Percentiles rank a stretch among this genome's conserved stretches.
These are phyloP conservation scores for Drosophila littoralis DNA, from an alignment of 1,140 invertebrate species.

Conservation along the genomic window DNA sequence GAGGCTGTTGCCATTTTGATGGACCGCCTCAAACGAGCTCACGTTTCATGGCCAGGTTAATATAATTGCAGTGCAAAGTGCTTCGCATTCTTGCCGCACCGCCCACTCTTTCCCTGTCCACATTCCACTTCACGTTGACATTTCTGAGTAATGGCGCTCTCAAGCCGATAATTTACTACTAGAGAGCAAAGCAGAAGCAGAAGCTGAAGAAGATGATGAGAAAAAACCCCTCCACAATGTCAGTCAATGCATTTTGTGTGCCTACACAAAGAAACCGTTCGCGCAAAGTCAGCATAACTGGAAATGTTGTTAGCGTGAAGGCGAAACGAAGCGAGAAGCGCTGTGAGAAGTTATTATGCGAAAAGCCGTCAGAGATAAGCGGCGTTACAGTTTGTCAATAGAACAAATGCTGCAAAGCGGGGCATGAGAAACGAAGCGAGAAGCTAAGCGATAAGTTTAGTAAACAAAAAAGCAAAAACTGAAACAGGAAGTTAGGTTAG, in stretches of 20 bases:
- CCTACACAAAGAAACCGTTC: not conserved
- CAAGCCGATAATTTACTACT: slow-evolving; percentile 64
- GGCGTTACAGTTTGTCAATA: not conserved
- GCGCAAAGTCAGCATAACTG: not conserved
- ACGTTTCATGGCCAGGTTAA: slow-evolving; percentile 69
- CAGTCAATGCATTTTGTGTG: slow-evolving; percentile 54
- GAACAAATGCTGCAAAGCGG: not conserved
- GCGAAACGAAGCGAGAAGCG: slow-evolving; percentile 6
- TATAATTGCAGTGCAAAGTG: slow-evolving; percentile 43
- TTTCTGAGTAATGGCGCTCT: slow-evolving; percentile 70
- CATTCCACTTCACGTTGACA: slow-evolving; percentile 49
- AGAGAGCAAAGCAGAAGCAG: not conserved
- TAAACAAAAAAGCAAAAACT: not conserved
- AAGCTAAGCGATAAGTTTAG: not conserved
- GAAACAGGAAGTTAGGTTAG: not conserved
- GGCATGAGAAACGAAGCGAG: not conserved
- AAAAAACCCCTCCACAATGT: slow-evolving; percentile 33
- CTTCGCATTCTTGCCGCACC: not conserved
- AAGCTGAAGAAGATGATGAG: slow-evolving; percentile 10
- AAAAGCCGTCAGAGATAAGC: not conserved
- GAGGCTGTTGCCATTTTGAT: slow-evolving; percentile 58
- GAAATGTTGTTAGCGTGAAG: not conserved
- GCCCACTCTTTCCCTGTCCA: not conserved
- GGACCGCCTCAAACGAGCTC: slow-evolving; percentile 61
- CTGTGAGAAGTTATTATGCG: not conserved